Evolutionary conservation across 2,888 invertebrate species (phyloP), one percentile per base, ranked within the genome.

Genomic region (Cordylochernes scorpioides): DNA sequence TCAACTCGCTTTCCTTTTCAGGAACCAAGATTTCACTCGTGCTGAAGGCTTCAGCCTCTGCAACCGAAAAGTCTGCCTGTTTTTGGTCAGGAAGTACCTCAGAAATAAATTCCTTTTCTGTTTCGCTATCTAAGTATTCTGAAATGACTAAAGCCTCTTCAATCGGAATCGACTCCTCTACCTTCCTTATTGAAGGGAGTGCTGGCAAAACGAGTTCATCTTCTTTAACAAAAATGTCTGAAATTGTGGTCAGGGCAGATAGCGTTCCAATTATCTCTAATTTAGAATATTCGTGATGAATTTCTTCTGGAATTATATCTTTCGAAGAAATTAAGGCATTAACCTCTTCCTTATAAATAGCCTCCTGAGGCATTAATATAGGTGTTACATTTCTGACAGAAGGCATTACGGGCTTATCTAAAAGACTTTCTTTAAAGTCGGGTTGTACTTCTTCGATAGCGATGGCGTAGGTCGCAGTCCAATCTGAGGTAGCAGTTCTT

Each of bases 101-200:
- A 15, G 31, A 9, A 19, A 31, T 28, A 9, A 39, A 29, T 15
- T 28, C n/a, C n/a, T 27, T 25, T 30, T 34, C 36, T 2, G 24
- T 19, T 16, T 38, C 38, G 13, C 27, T 26, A 15, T 31, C 15
- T n/a, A 28, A 25, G 16, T 38, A 22, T 35, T 44, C 32, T 18
- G 39, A 39, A 12, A 43, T 29, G 13, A 33, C 34, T 13, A 41
- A n/a, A 17, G 40, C 34, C 17, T 42, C 40, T 15, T 34, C 30
- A 25, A 39, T 29, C n/a, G 35, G 35, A 17, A 45, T 6, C 5
- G 17, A 27, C 12, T 36, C 22, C 24, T 40, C 28, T 15, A 40
- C 33, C 24, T 25, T 38, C 24, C 34, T 36, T 12, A 25, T 40
- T 39, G 29, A 47, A 38, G 30, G 45, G 42, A 16, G 47, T 45